Evolutionary conservation across 2,113 vertebrate genomes (phyloP).

Genomic region (Leptosomus discolor): DNA sequence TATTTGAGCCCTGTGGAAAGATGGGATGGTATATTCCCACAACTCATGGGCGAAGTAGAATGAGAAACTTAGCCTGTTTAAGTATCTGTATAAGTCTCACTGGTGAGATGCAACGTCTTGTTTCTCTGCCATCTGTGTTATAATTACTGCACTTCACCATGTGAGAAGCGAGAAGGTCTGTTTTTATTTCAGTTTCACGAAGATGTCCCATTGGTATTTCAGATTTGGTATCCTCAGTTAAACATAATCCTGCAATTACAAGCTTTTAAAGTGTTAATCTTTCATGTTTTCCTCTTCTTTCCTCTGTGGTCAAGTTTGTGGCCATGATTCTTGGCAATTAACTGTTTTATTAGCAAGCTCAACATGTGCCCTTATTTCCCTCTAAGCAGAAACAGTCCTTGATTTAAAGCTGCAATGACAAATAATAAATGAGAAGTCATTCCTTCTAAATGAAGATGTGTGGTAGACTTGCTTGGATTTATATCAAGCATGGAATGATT

Average conservation of each 20-base stretch:
- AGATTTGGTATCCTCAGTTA: not conserved
- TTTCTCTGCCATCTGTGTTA: not conserved
- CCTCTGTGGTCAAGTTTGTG: not conserved
- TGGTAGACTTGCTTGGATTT: not conserved
- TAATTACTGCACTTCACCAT: not conserved
- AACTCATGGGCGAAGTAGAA: not conserved
- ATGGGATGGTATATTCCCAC: not conserved
- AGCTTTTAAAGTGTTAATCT: not conserved
- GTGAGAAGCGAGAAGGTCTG: not conserved
- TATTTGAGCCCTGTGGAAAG: not conserved
- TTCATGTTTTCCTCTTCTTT: not conserved
- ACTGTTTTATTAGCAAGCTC: not conserved
- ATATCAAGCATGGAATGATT: not conserved
- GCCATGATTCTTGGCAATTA: not conserved
- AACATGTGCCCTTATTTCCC: not conserved
- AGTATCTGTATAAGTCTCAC: not conserved
- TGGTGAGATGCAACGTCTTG: not conserved
- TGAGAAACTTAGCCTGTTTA: not conserved
- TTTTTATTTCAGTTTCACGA: not conserved
- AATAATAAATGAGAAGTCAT: not conserved
- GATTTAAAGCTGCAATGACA: not conserved
- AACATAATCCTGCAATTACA: not conserved
- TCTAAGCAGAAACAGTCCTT: not conserved
- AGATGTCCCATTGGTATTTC: not conserved
- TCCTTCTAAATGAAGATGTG: not conserved